Base-by-base conservation (phyloP, 2,113 vertebrate genomes). In the Menura novaehollandiae region DNA sequence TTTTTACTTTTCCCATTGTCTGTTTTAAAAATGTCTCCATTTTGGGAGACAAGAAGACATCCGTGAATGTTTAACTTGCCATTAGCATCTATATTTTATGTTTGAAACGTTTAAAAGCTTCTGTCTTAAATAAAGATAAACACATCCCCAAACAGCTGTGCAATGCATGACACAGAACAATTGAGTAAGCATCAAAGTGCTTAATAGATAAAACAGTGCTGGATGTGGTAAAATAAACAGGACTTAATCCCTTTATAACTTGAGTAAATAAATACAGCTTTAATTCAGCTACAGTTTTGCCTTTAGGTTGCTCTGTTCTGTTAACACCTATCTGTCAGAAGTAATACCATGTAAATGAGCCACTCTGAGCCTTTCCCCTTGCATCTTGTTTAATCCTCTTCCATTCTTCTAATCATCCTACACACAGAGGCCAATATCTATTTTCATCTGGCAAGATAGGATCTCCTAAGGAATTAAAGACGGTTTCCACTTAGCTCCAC, bases 381-480 rank as follows among this genome's bases (percentile, higher is more conserved):
- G 98, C 97, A 98, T 98, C 98, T 98, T 94, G 80, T 97, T 98
- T 99, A 99, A 99, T 99, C 99, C 99, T 98, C 98, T 98, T 97
- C 98, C 98, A 98, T 99, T 99, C 99, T 99, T 99, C 98, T 99
- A 99, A 99, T 99, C 98, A 99, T 98, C 97, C 98, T 98, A 98
- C 98, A 98, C 98, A 97, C 98, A 98, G 98, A 99, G 98, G 98
- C 98, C 99, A 99, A 98, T 99, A 99, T 99, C 99, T 99, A 98
- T 99, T 99, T 99, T 99, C 98, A 99, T 99, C 99, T 98, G 97
- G 97, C 98, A 98, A 98, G 99, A 99, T 99, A 99, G 98, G 98
- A 99, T 99, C 99, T 99, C 98, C 98, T 98, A 98, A 98, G 99
- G 99, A 99, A 99, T 99, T 99, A 99, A 98, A 99, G 98, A 98